Percentiles rank a stretch among this genome's conserved stretches.
Evolutionary conservation across 2,113 vertebrate species (phyloP).

Genomic region (Sciurus niger): DNA sequence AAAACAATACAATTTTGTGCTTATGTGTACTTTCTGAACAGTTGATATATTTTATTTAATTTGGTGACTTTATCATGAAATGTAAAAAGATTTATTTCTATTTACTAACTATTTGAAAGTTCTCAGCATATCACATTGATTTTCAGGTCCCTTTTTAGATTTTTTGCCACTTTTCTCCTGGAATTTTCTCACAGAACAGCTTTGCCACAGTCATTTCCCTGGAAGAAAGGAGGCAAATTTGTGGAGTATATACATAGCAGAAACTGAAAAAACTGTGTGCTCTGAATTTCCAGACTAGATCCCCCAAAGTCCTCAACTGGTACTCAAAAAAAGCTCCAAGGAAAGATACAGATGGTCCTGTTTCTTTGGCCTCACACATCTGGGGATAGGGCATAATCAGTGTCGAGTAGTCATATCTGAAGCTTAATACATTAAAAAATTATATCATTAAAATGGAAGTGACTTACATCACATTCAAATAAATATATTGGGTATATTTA

Average conservation of each 20-base stretch:
- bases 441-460: not conserved
- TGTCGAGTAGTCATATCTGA: not conserved
- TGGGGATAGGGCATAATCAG: not conserved
- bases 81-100: constrained; percentile 38
- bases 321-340: not conserved
- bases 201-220: constrained; percentile 57
- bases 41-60: constrained; percentile 55
- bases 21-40: not conserved
- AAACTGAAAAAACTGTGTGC: not conserved
- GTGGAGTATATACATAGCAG: constrained; percentile 28
- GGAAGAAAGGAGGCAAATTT: constrained; percentile 54
- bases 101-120: constrained; percentile 26
- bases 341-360: not conserved
- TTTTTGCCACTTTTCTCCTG: not conserved
- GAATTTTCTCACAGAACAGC: constrained; percentile 18
- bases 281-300: constrained; percentile 22
- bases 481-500: not conserved
- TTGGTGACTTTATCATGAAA: constrained; percentile 21
- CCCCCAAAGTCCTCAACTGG: constrained; percentile 3
- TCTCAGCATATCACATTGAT: not conserved
- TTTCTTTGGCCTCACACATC: not conserved
- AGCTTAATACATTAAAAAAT: not conserved
- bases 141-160: not conserved
- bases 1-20: not conserved
- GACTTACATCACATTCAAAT: not conserved